Percentiles rank a stretch among this genome's conserved stretches.
Conservation (phyloP, 2,888 invertebrate species). For the Teleiodes luculella region DNA sequence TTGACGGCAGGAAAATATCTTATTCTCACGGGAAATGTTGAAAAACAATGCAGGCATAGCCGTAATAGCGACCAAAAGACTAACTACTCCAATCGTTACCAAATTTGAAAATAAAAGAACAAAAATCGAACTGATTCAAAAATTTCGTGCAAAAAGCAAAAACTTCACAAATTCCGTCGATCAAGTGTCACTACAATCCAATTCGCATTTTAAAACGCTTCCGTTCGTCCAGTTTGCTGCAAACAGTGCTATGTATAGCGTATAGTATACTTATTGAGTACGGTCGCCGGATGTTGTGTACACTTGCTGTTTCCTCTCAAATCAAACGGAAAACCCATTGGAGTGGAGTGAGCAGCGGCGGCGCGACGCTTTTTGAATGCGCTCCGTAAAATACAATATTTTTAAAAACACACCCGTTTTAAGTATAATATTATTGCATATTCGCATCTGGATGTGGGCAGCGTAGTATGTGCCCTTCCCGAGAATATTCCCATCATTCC, state of each 20-base stretch:
- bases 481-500: no score
- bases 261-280: not conserved
- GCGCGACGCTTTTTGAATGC: constrained; percentile 18
- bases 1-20: no score
- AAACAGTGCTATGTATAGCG: not conserved
- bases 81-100: no score
- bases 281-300: not conserved
- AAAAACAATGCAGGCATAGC: no score
- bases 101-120: no score
- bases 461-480: not conserved
- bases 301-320: not conserved
- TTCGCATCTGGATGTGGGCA: no score
- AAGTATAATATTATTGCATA: no score
- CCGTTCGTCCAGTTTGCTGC: not conserved
- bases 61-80: no score
- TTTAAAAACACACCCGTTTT: not conserved
- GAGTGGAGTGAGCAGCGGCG: constrained; percentile 21
- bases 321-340: constrained; percentile 32
- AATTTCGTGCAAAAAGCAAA: not conserved
- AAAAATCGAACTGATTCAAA: no score
- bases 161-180: not conserved
- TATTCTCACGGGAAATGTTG: no score
- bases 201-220: not conserved
- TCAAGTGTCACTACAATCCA: constrained; percentile 1
- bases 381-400: not conserved